phyloP scores from a whole-genome alignment of 2,113 vertebrate species.

The Choloepus hoffmanni region DNA sequence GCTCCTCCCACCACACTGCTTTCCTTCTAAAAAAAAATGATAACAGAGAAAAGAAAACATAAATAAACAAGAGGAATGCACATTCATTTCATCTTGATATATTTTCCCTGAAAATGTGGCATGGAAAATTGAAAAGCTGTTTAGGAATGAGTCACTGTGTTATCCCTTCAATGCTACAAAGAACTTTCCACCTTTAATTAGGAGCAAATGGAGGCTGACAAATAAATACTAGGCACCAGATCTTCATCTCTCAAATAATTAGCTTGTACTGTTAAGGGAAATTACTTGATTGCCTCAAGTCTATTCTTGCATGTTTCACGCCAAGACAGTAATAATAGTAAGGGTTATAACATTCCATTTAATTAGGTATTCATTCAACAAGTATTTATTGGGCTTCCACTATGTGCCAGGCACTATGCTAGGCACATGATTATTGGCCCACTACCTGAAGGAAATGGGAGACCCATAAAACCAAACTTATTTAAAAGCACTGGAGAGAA shows the following conservation, averaged over 20 bases:
- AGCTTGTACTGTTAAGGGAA: conserved; percentile 75
- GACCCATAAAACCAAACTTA: not conserved
- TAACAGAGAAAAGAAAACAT: not conserved
- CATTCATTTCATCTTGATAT: not conserved
- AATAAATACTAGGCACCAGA: conserved; percentile 69
- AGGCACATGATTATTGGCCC: conserved; percentile 52
- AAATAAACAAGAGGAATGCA: not conserved
- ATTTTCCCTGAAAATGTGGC: not conserved
- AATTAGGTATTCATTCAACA: conserved; percentile 76
- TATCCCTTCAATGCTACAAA: conserved; percentile 26
- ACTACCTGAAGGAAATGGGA: not conserved
- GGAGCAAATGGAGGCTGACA: conserved; percentile 74
- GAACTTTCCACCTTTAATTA: conserved; percentile 75
- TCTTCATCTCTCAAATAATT: conserved; percentile 80
- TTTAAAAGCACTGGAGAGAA: not conserved
- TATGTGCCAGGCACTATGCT: conserved; percentile 16
- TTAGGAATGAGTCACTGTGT: conserved; percentile 15
- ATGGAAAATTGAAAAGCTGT: conserved; percentile 28
- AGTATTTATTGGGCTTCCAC: conserved; percentile 74
- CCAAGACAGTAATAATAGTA: conserved; percentile 62
- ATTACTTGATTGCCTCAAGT: conserved; percentile 79
- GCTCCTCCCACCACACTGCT: not conserved
- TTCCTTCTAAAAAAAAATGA: conserved; percentile 2
- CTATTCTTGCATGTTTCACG: conserved; percentile 73
- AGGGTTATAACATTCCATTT: conserved; percentile 75